phyloP scores from a whole-genome alignment of 1,140 invertebrate genomes.

The Drosophila santomea region DNA sequence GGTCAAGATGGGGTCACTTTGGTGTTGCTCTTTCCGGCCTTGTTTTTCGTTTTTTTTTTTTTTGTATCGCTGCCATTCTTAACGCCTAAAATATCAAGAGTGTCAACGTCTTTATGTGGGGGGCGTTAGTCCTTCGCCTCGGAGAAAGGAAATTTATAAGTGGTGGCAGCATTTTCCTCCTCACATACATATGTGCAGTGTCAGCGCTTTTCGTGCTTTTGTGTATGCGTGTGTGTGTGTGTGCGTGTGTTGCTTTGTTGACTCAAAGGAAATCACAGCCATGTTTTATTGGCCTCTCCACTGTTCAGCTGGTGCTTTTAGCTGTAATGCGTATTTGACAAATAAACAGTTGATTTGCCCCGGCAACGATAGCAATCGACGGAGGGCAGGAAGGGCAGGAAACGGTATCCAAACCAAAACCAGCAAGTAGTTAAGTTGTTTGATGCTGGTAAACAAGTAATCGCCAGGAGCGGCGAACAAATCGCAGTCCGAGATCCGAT shows the following conservation, averaged over 20 bases:
- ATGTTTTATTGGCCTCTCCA: slow-evolving; percentile 67
- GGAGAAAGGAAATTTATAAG: slow-evolving; percentile 6
- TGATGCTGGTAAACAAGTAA: slow-evolving; percentile 80
- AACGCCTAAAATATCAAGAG: slow-evolving; percentile 79
- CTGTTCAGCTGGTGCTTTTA: slow-evolving; percentile 48
- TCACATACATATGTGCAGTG: slow-evolving; percentile 71
- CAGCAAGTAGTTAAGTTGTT: slow-evolving; percentile 80
- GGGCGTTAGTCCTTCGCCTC: slow-evolving; percentile 59
- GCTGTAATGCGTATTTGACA: slow-evolving; percentile 81
- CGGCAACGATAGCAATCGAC: slow-evolving; percentile 72
- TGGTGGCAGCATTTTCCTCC: slow-evolving; percentile 1
- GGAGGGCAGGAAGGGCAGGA: slow-evolving; percentile 2
- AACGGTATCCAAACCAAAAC: slow-evolving; percentile 16
- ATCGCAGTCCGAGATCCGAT: slow-evolving; percentile 27
- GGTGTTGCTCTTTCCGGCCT: slow-evolving; percentile 24
- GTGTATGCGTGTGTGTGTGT: background rate
- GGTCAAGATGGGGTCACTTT: slow-evolving; percentile 60
- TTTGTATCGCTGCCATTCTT: slow-evolving; percentile 29
- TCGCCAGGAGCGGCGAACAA: slow-evolving; percentile 49
- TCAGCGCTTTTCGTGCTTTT: slow-evolving; percentile 58
- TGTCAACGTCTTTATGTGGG: slow-evolving; percentile 60
- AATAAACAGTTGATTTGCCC: slow-evolving; percentile 81
- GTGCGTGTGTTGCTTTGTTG: slow-evolving; percentile 51
- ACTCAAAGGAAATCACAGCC: slow-evolving; percentile 69
- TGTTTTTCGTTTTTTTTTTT: slow-evolving; percentile 29